Evolutionary conservation across 2,888 invertebrate species (phyloP).

Genomic region (Lepidochrysops patricia): DNA sequence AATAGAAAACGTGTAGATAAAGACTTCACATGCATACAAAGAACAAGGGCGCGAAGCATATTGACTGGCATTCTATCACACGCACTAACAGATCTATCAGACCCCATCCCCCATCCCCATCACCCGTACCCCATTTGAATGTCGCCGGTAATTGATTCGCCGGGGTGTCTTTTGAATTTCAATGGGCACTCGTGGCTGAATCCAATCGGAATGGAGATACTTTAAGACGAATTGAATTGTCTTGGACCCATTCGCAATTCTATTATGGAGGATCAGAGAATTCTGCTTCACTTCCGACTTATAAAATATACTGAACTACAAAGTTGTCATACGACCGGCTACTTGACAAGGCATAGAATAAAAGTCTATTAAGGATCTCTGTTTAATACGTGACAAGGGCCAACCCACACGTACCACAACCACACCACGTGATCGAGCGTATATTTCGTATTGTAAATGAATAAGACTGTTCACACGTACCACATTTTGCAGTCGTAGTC

Average conservation of each 20-base stretch:
- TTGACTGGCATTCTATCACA: conserved; percentile 67
- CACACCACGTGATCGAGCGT: too few species aligned
- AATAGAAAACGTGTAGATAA: too few species aligned
- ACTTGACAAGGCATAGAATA: too few species aligned
- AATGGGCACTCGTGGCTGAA: conserved; percentile 40
- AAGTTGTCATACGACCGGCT: too few species aligned
- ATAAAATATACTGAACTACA: not conserved
- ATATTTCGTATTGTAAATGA: too few species aligned
- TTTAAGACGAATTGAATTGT: conserved; percentile 6
- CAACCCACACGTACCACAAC: too few species aligned
- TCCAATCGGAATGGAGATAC: conserved; percentile 20
- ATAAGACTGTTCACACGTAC: too few species aligned
- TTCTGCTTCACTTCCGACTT: not conserved
- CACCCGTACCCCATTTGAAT: conserved; percentile 45
- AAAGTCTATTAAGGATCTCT: too few species aligned
- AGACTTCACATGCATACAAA: not conserved
- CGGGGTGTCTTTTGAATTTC: conserved; percentile 62
- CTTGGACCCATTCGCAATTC: not conserved
- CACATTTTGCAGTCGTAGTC: too few species aligned
- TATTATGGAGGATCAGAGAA: not conserved
- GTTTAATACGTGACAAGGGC: too few species aligned
- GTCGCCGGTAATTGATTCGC: conserved; percentile 62
- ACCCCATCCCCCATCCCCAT: not conserved
- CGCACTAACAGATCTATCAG: conserved; percentile 69
- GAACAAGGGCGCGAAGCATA: conserved; percentile 30